Evolutionary conservation across 2,113 vertebrate genomes (phyloP).

Genomic region (Empidonax alnorum): DNA sequence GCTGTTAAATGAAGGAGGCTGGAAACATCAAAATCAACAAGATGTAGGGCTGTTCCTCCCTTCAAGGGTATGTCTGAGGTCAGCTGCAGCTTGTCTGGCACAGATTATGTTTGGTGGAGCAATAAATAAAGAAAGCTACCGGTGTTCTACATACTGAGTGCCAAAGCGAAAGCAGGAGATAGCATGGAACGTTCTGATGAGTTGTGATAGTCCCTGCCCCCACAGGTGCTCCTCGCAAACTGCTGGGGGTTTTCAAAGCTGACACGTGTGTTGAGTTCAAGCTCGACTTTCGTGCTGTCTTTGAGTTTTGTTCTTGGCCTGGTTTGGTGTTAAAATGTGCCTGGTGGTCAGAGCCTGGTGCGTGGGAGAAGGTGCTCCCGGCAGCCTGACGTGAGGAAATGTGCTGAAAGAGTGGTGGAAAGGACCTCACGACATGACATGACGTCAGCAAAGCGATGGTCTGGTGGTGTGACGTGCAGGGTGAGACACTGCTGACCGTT

Average conservation of each 20-base stretch:
- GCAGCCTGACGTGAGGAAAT: rapidly evolving
- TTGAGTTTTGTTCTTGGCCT: neutral
- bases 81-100: neutral
- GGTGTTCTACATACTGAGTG: rapidly evolving
- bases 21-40: neutral
- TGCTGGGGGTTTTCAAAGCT: neutral
- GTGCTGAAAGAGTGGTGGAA: neutral
- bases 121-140: neutral
- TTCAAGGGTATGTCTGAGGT: neutral
- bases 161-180: neutral
- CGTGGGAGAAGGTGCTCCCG: neutral
- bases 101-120: rapidly evolving
- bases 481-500: neutral
- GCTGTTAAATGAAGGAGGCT: neutral
- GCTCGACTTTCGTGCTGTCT: neutral
- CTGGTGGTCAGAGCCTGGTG: neutral
- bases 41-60: neutral
- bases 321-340: neutral
- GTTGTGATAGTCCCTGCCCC: rapidly evolving
- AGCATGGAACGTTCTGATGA: rapidly evolving
- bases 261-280: neutral
- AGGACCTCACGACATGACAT: neutral
- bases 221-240: neutral
- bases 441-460: rapidly evolving
- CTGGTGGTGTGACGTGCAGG: rapidly evolving